Evolutionary conservation across 1,140 invertebrate species (phyloP), one percentile per base, ranked within the genome.

Genomic region (Papilio helenus): DNA sequence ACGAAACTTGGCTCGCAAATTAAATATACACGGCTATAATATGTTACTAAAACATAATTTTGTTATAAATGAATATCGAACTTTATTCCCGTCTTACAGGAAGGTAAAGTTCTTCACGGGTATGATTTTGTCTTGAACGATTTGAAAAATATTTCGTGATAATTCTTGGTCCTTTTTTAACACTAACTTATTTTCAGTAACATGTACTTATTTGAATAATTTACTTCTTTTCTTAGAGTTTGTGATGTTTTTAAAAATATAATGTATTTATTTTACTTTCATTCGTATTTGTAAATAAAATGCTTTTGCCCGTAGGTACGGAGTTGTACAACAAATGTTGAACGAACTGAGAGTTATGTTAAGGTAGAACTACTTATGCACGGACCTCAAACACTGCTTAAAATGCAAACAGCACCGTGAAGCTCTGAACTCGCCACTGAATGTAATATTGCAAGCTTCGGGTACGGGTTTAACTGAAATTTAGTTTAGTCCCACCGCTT

Each of bases 391-490:
- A 72, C 42, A 72, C 71, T 72, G 71, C 9, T 72, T 72, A 44
- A 72, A 39, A 72, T 72, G 71, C 71, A 72, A 72, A 72, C 71
- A 44, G 39, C 20, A 20, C 10, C 39, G 16, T 34, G 42, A 72
- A 20, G 39, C 71, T 72, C 71, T 44, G 39, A 39, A 20, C 39
- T 72, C 39, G 42, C 39, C 71, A 44, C 71, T 72, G 71, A 72
- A 72, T 72, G 71, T 72, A 72, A 72, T 72, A 44, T 44, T 72
- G 39, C 20, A 10, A 39, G 71, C 68, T 18, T 42, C 71, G 34
- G 71, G 34, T 44, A 44, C 39, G 71, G 71, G 44, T 72, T 72
- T 72, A 72, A 72, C 34, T 72, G 71, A 72, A 44, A 72, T 72
- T 72, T 72, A 44, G 71, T 72, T 42, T 44, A 72, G 9, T 23